Percentiles rank a stretch among this genome's conserved stretches.
Evolutionary conservation across 2,113 vertebrate genomes (phyloP).

Genomic region (Crotalus viridis): DNA sequence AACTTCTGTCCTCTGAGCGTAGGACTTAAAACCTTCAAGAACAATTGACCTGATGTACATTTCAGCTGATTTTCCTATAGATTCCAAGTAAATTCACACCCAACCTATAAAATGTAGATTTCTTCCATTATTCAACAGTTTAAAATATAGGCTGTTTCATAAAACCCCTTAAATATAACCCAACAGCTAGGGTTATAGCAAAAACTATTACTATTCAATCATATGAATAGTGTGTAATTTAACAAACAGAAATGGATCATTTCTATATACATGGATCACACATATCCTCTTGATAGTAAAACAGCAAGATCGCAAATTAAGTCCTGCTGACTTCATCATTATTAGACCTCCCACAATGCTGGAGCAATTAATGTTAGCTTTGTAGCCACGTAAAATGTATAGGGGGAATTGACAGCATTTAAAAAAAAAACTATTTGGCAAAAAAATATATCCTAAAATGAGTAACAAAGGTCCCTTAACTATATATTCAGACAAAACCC

Average conservation of each 20-base stretch:
- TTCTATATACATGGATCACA: neutral
- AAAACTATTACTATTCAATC: too few species aligned
- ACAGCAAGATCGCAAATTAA: neutral
- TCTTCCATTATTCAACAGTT: neutral
- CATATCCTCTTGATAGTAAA: neutral
- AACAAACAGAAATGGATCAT: neutral
- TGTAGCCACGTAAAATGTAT: neutral
- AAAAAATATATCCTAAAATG: neutral
- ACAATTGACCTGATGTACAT: slow-evolving; percentile 93
- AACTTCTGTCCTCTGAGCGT: slow-evolving; percentile 91
- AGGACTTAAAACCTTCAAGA: slow-evolving; percentile 96
- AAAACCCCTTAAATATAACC: neutral
- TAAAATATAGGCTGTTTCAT: neutral
- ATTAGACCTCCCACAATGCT: neutral
- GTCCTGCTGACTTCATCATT: neutral
- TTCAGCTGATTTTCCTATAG: slow-evolving; percentile 15
- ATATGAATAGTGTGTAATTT: neutral
- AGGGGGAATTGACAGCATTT: too few species aligned
- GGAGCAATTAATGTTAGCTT: neutral
- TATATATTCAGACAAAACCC: neutral
- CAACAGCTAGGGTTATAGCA: neutral
- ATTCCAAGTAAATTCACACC: neutral
- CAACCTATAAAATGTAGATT: neutral
- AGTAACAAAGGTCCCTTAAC: neutral
- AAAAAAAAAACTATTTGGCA: neutral